Evolutionary conservation across 1,140 invertebrate species (phyloP).

Genomic region (Drosophila sechellia): DNA sequence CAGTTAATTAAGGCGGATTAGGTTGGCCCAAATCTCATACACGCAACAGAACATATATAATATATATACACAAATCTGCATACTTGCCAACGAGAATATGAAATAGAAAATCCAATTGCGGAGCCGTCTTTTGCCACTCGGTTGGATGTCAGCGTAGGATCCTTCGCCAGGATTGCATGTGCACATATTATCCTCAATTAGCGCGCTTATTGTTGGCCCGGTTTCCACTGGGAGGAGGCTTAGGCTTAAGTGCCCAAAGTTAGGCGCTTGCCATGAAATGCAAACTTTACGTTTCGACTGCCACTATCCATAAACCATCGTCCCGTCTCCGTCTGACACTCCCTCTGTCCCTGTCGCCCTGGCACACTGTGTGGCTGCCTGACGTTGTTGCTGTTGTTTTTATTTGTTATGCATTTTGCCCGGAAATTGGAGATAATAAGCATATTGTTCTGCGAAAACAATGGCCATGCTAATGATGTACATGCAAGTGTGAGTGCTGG

Average conservation of each 20-base stretch:
- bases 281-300: constrained; percentile 76
- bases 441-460: constrained; percentile 81
- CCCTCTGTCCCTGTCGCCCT: background rate
- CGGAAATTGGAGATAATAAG: constrained; percentile 81
- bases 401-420: constrained; percentile 81
- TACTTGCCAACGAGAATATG: constrained; percentile 14
- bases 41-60: background rate
- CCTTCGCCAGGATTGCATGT: constrained; percentile 19
- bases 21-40: constrained; percentile 30
- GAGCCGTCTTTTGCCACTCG: constrained; percentile 21
- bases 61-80: constrained; percentile 2
- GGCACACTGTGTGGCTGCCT: no score
- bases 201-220: constrained; percentile 73
- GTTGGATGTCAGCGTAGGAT: constrained; percentile 19
- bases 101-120: constrained; percentile 25
- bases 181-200: constrained; percentile 77
- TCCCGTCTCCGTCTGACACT: constrained; percentile 3
- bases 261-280: constrained; percentile 69
- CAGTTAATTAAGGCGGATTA: constrained; percentile 71
- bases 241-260: constrained; percentile 76
- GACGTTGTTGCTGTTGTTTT: constrained; percentile 63
- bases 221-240: constrained; percentile 61
- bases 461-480: constrained; percentile 77
- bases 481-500: constrained; percentile 25
- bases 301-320: constrained; percentile 56